These are phyloP conservation scores for Diaperis boleti DNA, from an alignment of 2,888 invertebrate genomes.

Conservation along the genomic window DNA sequence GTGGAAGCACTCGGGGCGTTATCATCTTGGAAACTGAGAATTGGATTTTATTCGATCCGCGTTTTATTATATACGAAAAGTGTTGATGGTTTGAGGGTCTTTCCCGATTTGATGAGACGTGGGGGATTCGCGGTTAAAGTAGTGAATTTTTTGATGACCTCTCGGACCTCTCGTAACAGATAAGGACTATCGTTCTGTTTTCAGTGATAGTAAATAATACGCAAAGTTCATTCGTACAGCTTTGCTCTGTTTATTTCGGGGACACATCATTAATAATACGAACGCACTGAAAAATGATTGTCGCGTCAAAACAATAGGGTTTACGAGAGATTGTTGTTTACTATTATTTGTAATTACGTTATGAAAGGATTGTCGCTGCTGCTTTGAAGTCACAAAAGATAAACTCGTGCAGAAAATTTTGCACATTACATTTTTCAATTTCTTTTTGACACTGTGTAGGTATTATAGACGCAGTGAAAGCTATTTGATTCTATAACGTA, in stretches of 20 bases:
- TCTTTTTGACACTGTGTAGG: too few relatives aligned
- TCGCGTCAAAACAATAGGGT: slow-evolving; percentile 19
- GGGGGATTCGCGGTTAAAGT: slow-evolving; percentile 37
- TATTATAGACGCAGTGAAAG: too few relatives aligned
- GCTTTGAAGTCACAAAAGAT: too few relatives aligned
- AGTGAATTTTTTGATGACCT: slow-evolving; percentile 41
- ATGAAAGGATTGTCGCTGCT: too few relatives aligned
- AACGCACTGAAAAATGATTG: slow-evolving; percentile 19
- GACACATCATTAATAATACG: slow-evolving; percentile 4
- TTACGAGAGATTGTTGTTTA: slow-evolving; percentile 27
- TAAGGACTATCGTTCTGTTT: slow-evolving; percentile 34
- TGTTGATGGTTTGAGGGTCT: slow-evolving; percentile 19
- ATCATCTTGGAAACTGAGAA: not conserved
- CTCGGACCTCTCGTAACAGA: slow-evolving; percentile 20
- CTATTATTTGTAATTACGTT: slow-evolving; percentile 1
- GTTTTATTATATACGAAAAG: slow-evolving; percentile 14
- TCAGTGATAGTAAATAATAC: slow-evolving; percentile 35
- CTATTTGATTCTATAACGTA: too few relatives aligned
- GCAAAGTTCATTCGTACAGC: slow-evolving; percentile 36
- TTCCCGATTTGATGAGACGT: slow-evolving; percentile 33
- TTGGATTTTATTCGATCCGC: not conserved
- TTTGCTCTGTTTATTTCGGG: slow-evolving; percentile 30
- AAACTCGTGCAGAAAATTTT: too few relatives aligned
- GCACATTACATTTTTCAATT: too few relatives aligned
- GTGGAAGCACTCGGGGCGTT: slow-evolving; percentile 12